Conservation (phyloP, 2,797 vertebrate genomes). For the Emys orbicularis region DNA sequence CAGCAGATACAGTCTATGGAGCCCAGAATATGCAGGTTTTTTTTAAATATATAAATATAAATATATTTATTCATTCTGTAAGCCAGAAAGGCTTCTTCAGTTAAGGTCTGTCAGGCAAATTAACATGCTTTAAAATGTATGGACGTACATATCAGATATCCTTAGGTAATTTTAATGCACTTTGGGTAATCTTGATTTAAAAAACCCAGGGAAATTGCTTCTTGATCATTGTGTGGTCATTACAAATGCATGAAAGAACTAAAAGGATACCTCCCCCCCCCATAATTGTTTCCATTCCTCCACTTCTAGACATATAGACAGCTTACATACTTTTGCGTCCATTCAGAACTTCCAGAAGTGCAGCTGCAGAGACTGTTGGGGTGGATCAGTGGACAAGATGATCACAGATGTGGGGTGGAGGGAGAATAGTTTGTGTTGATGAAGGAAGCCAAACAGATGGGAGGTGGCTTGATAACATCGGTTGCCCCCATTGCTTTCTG, state of each 20-base stretch:
- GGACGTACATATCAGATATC: background rate
- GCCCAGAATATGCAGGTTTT: background rate
- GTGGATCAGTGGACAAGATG: background rate
- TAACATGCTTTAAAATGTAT: background rate
- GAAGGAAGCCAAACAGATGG: constrained; percentile 69
- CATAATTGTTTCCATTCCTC: constrained; percentile 28
- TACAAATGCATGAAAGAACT: background rate
- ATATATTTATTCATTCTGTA: background rate
- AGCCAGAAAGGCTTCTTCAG: background rate
- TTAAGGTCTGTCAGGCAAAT: background rate
- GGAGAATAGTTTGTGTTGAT: background rate
- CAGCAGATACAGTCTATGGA: background rate
- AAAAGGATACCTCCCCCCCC: constrained; percentile 19
- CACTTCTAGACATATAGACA: constrained; percentile 9
- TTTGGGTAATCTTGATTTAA: background rate
- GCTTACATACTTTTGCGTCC: background rate
- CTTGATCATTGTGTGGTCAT: background rate
- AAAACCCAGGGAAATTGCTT: constrained; percentile 9
- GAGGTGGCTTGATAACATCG: constrained; percentile 34
- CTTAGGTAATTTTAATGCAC: background rate
- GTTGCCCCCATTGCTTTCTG: constrained; percentile 32
- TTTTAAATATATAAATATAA: background rate
- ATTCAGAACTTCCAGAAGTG: constrained; percentile 10
- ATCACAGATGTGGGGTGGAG: background rate
- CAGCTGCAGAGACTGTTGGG: constrained; percentile 71